These are phyloP conservation scores for Leptopilina clavipes DNA, from an alignment of 1,140 invertebrate genomes.

Conservation along the genomic window DNA sequence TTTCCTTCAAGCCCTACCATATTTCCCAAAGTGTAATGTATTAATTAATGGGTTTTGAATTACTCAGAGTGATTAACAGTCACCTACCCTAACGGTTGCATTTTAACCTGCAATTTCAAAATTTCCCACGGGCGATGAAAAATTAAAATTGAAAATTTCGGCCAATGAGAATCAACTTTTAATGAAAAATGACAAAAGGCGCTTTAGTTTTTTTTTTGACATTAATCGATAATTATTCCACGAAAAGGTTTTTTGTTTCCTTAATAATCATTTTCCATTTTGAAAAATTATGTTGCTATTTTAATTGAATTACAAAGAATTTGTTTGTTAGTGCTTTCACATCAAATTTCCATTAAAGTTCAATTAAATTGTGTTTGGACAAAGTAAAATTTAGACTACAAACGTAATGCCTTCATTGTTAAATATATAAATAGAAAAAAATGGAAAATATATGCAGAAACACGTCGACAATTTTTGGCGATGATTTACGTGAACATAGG, in stretches of 20 bases:
- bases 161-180: not conserved
- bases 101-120: not conserved
- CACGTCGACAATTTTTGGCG: conserved; percentile 4
- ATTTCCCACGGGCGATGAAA: not conserved
- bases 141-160: not conserved
- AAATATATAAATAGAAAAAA: not conserved
- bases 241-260: too few species aligned
- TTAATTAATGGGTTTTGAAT: not conserved
- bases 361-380: too few species aligned
- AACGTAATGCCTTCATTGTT: not conserved
- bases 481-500: not conserved
- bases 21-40: not conserved
- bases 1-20: too few species aligned
- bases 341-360: too few species aligned
- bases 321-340: too few species aligned
- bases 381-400: too few species aligned
- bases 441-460: conserved; percentile 6
- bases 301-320: too few species aligned
- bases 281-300: too few species aligned
- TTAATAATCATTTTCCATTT: too few species aligned
- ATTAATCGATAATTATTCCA: too few species aligned
- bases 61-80: not conserved
- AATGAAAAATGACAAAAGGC: not conserved
- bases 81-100: not conserved
- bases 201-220: too few species aligned